A percentile compares a stretch with the other conserved stretches of the same genome.
phyloP scores from a whole-genome alignment of 2,888 invertebrate species.

The Synergus itoensis region DNA sequence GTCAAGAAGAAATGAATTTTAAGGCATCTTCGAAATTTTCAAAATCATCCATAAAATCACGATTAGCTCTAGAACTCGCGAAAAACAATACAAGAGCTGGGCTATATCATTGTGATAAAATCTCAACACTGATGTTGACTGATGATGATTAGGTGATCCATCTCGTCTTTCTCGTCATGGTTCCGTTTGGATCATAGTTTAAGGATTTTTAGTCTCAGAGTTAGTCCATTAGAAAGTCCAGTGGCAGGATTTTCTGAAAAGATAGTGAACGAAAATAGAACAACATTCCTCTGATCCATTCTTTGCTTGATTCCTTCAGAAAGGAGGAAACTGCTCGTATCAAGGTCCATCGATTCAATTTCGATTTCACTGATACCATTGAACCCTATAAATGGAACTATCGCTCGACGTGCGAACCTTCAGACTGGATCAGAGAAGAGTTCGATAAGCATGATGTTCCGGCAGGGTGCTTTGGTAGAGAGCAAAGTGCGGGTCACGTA shows the following conservation, averaged over 20 bases:
- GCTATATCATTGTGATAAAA: no score
- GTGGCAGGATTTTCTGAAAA: background rate
- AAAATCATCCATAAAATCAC: no score
- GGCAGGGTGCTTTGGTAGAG: conserved; percentile 3
- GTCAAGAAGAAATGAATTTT: conserved; percentile 1
- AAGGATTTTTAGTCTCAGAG: no score
- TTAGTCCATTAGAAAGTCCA: no score
- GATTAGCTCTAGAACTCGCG: no score
- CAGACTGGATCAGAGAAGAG: conserved; percentile 38
- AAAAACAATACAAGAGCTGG: no score
- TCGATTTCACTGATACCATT: conserved; percentile 29
- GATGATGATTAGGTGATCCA: no score
- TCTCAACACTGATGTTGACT: no score
- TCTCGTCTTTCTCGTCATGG: no score
- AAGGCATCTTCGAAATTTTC: background rate
- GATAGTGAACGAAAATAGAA: conserved; percentile 32
- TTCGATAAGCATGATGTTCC: conserved; percentile 43
- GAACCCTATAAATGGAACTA: conserved; percentile 41
- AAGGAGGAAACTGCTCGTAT: conserved; percentile 1
- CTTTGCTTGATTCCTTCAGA: background rate
- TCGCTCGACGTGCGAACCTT: conserved; percentile 7
- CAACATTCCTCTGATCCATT: conserved; percentile 43
- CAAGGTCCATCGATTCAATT: conserved; percentile 45
- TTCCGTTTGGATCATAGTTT: no score
- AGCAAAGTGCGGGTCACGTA: conserved; percentile 29